These are phyloP conservation scores for Empidonax alnorum DNA, from an alignment of 2,113 vertebrate genomes.

Conservation along the genomic window DNA sequence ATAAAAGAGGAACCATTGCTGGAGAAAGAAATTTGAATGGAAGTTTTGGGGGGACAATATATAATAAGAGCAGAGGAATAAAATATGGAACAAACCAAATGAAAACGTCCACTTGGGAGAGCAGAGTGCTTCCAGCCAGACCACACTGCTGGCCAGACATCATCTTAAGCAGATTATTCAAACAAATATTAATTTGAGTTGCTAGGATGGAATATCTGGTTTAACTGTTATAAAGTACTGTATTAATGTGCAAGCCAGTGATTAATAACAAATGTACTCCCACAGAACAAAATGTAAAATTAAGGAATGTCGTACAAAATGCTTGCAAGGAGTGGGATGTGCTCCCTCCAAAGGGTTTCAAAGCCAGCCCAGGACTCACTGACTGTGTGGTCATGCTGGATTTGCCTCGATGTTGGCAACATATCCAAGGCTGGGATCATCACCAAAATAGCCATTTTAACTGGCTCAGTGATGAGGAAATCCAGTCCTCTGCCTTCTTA, in stretches of 20 bases:
- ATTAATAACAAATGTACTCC: constrained; percentile 71
- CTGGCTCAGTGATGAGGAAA: neutral
- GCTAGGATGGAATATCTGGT: constrained; percentile 71
- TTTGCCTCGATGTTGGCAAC: constrained; percentile 7
- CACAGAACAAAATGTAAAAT: constrained; percentile 53
- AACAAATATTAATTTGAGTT: constrained; percentile 76
- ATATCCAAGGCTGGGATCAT: neutral
- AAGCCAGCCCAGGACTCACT: neutral
- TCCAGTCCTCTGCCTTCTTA: neutral
- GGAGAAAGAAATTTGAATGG: neutral
- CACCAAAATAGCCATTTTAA: constrained; percentile 26
- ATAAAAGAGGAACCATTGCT: neutral
- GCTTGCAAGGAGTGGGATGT: constrained; percentile 30
- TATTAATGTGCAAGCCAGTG: constrained; percentile 45
- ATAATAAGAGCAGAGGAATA: constrained; percentile 48
- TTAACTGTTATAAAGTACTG: constrained; percentile 63
- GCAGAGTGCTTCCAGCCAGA: constrained; percentile 56
- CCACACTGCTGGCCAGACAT: constrained; percentile 71
- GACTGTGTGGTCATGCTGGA: constrained; percentile 24
- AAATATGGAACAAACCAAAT: constrained; percentile 55
- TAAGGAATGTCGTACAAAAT: neutral
- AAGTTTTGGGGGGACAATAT: neutral
- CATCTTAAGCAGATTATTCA: constrained; percentile 71
- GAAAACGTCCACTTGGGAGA: constrained; percentile 37
- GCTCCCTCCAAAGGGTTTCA: constrained; percentile 13